Evolutionary conservation across 2,113 vertebrate species (phyloP).

Genomic region (Callocephalon fimbriatum): DNA sequence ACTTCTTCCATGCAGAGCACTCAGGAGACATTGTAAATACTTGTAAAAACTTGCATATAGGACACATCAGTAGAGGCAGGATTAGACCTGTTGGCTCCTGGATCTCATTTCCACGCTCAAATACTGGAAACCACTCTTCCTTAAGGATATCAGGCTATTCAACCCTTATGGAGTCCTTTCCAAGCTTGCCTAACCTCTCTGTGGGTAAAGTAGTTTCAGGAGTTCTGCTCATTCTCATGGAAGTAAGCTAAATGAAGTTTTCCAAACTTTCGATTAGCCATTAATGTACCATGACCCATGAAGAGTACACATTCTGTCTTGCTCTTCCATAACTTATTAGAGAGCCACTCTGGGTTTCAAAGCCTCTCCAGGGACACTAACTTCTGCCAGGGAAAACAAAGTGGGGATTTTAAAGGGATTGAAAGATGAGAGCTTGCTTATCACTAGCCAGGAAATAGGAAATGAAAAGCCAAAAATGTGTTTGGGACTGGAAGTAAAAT

Average conservation of each 20-base stretch:
- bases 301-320: not conserved
- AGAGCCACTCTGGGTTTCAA: not conserved
- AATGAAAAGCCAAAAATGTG: not conserved
- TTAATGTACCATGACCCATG: slow-evolving; percentile 45
- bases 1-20: not conserved
- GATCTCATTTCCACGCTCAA: not conserved
- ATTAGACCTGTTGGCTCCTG: not conserved
- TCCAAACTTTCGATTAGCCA: slow-evolving; percentile 51
- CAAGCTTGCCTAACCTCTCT: not conserved
- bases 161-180: not conserved
- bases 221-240: not conserved
- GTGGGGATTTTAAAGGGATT: not conserved
- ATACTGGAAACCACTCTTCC: not conserved
- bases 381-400: not conserved
- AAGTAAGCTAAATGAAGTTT: slow-evolving; percentile 46
- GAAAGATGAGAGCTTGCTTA: not conserved
- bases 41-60: not conserved
- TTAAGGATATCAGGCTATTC: not conserved
- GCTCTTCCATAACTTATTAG: not conserved
- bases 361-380: not conserved
- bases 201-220: not conserved
- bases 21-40: not conserved
- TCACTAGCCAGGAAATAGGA: not conserved
- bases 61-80: rapidly evolving
- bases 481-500: not conserved